A percentile compares a stretch with the other conserved stretches of the same genome.
phyloP scores from a whole-genome alignment of 1,140 invertebrate genomes.

The Whitmania pigra region DNA sequence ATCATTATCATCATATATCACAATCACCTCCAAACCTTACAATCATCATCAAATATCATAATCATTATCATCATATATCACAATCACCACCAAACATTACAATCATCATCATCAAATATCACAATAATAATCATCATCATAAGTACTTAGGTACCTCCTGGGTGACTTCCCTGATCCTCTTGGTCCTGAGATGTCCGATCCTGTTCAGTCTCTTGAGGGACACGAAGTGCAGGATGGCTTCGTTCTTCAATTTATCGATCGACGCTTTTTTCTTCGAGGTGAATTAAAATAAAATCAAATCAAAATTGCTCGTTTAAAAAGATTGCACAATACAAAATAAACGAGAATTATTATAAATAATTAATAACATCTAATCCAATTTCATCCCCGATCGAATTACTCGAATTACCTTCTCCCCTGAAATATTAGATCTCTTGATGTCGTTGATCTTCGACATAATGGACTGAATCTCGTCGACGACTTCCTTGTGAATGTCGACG shows the following conservation, averaged over 20 bases:
- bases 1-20: neutral
- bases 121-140: neutral
- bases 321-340: slow-evolving; percentile 6
- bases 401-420: slow-evolving; percentile 28
- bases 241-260: slow-evolving; percentile 53
- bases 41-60: neutral
- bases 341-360: slow-evolving; percentile 1
- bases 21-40: neutral
- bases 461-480: slow-evolving; percentile 54
- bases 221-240: slow-evolving; percentile 61
- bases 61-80: too few relatives aligned
- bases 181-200: slow-evolving; percentile 70
- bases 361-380: neutral
- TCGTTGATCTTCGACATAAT: slow-evolving; percentile 53
- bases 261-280: slow-evolving; percentile 47
- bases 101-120: too few relatives aligned
- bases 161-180: slow-evolving; percentile 61
- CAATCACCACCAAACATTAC: too few relatives aligned
- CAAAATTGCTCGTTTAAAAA: slow-evolving; percentile 18
- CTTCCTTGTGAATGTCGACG: slow-evolving; percentile 53
- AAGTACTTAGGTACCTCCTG: slow-evolving; percentile 34
- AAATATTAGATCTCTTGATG: slow-evolving; percentile 46
- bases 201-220: slow-evolving; percentile 77
- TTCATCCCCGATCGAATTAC: slow-evolving; percentile 25
- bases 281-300: neutral